Conservation (phyloP, 2,888 invertebrate species). For the Sinhomidia bicolor region DNA sequence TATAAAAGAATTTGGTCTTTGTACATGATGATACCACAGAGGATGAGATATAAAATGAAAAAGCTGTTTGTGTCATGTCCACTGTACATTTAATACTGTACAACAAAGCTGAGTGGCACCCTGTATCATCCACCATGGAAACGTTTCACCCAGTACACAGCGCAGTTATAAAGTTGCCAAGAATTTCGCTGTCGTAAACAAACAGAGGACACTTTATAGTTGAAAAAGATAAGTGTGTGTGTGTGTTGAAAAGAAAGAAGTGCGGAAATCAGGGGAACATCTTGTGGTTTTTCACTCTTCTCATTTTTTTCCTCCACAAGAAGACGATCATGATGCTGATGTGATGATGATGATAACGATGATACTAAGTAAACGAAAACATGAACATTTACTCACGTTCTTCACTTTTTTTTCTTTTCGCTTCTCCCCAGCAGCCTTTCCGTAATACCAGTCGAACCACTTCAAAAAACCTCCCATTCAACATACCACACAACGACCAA, state of each 20-base stretch:
- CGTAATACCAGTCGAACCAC: constrained; percentile 55
- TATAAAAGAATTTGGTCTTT: not conserved
- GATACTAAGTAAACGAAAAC: constrained; percentile 42
- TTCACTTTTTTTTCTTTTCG: constrained; percentile 36
- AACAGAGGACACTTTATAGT: constrained; percentile 46
- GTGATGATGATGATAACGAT: not conserved
- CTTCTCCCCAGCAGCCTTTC: constrained; percentile 31
- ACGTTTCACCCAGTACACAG: no score
- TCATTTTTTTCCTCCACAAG: constrained; percentile 40
- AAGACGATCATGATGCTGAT: no score
- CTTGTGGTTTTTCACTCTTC: constrained; percentile 67
- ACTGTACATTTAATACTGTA: constrained; percentile 57
- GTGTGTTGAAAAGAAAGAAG: constrained; percentile 34
- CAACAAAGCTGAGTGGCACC: constrained; percentile 1
- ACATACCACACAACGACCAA: not conserved
- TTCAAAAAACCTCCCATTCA: constrained; percentile 32
- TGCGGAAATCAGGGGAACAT: constrained; percentile 70
- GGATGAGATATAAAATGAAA: not conserved
- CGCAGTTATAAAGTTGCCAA: constrained; percentile 60
- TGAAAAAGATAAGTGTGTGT: constrained; percentile 40
- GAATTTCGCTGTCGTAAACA: constrained; percentile 53
- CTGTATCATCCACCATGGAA: constrained; percentile 30
- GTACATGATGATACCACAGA: not conserved
- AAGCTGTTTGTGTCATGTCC: not conserved
- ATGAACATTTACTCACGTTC: constrained; percentile 46